Conservation (phyloP, 2,888 invertebrate species). For the Branchipolynoe longqiensis region DNA sequence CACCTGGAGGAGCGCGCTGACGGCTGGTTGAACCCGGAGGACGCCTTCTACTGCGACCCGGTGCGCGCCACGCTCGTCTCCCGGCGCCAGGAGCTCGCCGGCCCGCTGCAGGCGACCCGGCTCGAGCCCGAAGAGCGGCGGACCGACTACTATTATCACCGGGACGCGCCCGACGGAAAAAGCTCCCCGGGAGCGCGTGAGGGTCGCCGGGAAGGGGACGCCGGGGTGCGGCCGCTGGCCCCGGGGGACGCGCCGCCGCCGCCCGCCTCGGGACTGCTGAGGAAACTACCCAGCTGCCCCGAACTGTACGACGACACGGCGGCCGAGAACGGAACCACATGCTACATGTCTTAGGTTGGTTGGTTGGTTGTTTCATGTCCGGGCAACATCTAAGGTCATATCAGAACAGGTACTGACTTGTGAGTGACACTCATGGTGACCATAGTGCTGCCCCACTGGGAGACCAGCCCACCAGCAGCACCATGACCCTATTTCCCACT, state of each 20-base stretch:
- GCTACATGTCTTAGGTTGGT: constrained; percentile 63
- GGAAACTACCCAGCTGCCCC: constrained; percentile 62
- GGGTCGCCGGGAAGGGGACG: background rate
- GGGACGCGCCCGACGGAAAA: constrained; percentile 2
- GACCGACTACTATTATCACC: background rate
- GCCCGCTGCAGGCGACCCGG: background rate
- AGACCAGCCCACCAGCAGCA: no score
- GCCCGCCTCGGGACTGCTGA: background rate
- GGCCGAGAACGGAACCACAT: constrained; percentile 62
- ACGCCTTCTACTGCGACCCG: constrained; percentile 69
- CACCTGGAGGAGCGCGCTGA: constrained; percentile 58
- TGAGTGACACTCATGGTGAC: no score
- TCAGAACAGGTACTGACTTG: no score
- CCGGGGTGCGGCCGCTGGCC: background rate
- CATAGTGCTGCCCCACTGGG: no score
- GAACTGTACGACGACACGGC: constrained; percentile 67
- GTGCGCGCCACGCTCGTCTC: constrained; percentile 63
- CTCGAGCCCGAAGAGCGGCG: background rate
- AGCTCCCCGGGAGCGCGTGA: background rate
- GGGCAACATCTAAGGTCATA: no score
- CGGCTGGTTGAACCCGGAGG: constrained; percentile 67
- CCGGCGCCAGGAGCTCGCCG: background rate
- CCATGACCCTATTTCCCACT: no score
- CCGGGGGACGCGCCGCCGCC: background rate
- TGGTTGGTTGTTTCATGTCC: no score